Percentiles rank a stretch among this genome's conserved stretches.
Conservation (phyloP, 2,888 invertebrate species). For the Lasioglossum oenotherae region DNA sequence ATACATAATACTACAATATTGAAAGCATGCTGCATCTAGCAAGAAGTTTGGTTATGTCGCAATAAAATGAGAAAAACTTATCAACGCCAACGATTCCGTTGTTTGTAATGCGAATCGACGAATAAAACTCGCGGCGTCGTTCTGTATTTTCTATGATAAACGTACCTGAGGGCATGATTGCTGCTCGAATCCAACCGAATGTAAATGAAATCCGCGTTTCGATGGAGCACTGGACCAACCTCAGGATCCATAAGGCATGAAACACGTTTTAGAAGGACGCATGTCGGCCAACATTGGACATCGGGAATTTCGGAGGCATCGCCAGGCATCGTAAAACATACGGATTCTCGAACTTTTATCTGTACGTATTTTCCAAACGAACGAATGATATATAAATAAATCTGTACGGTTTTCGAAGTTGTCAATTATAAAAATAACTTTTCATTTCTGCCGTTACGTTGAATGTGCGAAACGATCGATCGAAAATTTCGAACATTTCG, state of each 20-base stretch:
- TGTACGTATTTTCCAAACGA: not conserved
- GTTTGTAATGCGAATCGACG: not conserved
- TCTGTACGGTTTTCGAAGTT: not conserved
- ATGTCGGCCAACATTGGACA: conserved; percentile 42
- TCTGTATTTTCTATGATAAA: conserved; percentile 11
- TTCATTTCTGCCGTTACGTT: not conserved
- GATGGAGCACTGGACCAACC: conserved; percentile 64
- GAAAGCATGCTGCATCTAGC: conserved; percentile 78
- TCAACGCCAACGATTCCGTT: not conserved
- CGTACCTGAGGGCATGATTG: conserved; percentile 80
- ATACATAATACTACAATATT: conserved; percentile 61
- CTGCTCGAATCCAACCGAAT: conserved; percentile 69
- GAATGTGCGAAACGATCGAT: not conserved
- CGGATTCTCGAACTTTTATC: not conserved
- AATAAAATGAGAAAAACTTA: conserved; percentile 39
- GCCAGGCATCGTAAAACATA: not conserved
- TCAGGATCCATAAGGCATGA: conserved; percentile 64
- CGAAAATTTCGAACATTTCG: not conserved
- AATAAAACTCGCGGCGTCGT: not conserved
- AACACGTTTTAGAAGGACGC: conserved; percentile 52
- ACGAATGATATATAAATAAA: not conserved
- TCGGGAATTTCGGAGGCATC: not conserved
- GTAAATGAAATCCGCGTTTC: conserved; percentile 71
- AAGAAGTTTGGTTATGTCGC: conserved; percentile 79
- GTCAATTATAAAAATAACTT: conserved; percentile 9